Base-by-base conservation (phyloP, 2,113 vertebrate genomes). In the Mesocricetus auratus region DNA sequence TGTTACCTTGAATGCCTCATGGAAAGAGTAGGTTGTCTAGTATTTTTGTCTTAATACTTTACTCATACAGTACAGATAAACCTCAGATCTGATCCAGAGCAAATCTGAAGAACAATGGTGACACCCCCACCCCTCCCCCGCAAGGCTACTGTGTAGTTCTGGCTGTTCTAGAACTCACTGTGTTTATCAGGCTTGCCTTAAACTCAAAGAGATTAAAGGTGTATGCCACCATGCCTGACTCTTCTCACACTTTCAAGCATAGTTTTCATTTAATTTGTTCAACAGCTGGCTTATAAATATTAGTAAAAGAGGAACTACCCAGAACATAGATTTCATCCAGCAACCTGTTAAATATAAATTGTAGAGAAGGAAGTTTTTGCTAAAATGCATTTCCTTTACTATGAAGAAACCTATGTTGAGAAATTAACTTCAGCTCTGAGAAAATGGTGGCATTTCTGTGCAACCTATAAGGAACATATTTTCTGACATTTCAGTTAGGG, bases 251-350 rank as follows among this genome's bases (percentile, higher is more conserved):
- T 73, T 31, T 58, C 12, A 89, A 96, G 81, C 19, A 74, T 26
- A 29, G 58, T 82, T 93, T 86, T 90, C 26, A 60, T 66, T 81
- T 66, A 69, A 17, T 56, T 94, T 89, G 64, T 87, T 74, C 42
- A 78, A 42, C 31, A 31, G 31, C 56, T 91, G 83, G 11, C 86
- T 92, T 94, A 66, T 87, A 92, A 90, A 74, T 94, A 79, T 31
- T 93, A 94, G 95, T 31, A 88, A 90, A 95, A 82, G 62, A 95
- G 89, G 71, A 97, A 95, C 88, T 94, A 45, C 58, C 17, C 6
- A 45, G 58, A 93, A 47, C 36, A 77, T 45, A 92, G 89, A 75
- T 95, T 94, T 94, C 53, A 82, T 33, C 64, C 21, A 39, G 50
- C 50, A 97, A 50, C 53, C 58, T 92, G 33, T 90, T 90, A 62